Evolutionary conservation across 2,888 invertebrate species (phyloP), one percentile per base, ranked within the genome.

Genomic region (Acronicta alni): DNA sequence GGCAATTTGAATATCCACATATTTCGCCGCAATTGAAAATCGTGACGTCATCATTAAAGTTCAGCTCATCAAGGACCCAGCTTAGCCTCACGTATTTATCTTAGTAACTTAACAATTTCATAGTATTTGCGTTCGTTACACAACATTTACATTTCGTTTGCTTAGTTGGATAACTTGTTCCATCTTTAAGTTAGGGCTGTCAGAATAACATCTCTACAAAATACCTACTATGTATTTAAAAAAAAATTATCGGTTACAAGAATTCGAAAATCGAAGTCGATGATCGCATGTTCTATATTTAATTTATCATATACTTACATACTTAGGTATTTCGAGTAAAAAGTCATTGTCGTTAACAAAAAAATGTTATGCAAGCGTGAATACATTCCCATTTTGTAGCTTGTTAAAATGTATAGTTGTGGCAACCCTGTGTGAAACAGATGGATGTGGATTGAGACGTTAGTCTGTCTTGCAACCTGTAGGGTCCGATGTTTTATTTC

Each of bases 381-480:
- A n/a, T n/a, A n/a, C n/a, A n/a, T n/a, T n/a, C n/a, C n/a, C n/a
- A n/a, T n/a, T n/a, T n/a, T n/a, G n/a, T n/a, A n/a, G n/a, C n/a
- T n/a, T n/a, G n/a, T n/a, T 16, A 30, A 67, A 55, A 51, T 12
- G 35, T 14, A n/a, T 16, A 43, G 55, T 59, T n/a, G 47, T 26
- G 61, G 56, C 77, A 80, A 10, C 76, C 74, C 78, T 77, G 52
- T 32, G 44, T 44, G 46, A 43, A 67, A 60, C 64, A 67, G 77
- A 83, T 82, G 84, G 81, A 86, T 78, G 82, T 76, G 81, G 83
- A 90, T 90, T 90, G 87, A 90, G 90, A 87, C 85, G 87, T 90
- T 85, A 82, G 77, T 79, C 41, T 47, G 70, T 72, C 78, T 79
- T 71, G 74, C 87, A 81, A 87, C 87, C 84, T 84, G 82, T 85